Base-by-base conservation (phyloP, 1,140 invertebrate genomes). In the Trichonephila clavata region DNA sequence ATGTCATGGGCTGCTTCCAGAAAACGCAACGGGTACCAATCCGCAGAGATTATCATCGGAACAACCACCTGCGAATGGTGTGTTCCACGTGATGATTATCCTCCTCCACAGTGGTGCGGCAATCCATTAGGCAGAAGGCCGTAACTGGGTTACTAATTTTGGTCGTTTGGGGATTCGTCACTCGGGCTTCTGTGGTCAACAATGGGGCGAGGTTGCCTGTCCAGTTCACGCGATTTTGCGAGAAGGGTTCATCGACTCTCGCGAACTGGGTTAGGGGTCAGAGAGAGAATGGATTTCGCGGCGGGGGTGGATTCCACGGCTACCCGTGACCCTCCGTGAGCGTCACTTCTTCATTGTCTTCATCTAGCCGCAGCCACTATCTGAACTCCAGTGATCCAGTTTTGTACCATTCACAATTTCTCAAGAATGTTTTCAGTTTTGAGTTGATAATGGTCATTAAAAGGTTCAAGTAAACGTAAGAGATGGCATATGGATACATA, bases 131-230 rank as follows among this genome's bases (percentile, higher is more conserved):
- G 27, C n/a, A 71, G 7, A 24, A 24, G 68, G 27, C 71, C 71
- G 71, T 77, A 77, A 32, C 27, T 77, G 71, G 71, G 71, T 77
- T 77, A 77, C 71, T 77, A 77, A 77, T 77, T 77, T 77, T 77
- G 71, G 71, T 77, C 71, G 32, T 18, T 77, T 27, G 71, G 71
- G 71, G 71, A n/a, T 14, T 24, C 24, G 65, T 50, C 50, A 50
- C 50, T 50, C 50, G 50, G 50, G 50, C 50, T 50, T 50, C 50
- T 50, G 50, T 50, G 50, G 50, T 24, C 65, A 65, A 65, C 63
- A 68, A 68, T 68, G 71, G 71, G 71, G 71, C 71, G 71, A 77
- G 71, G 71, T 77, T 77, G 27, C 71, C 18, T 39, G 71, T 77
- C 68, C 68, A 77, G 65, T 68, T 68, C 65, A 68, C 21, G 65